A percentile compares a stretch with the other conserved stretches of the same genome.
Evolutionary conservation across 2,888 invertebrate genomes (phyloP).

Genomic region (Anagyrus pseudococci): DNA sequence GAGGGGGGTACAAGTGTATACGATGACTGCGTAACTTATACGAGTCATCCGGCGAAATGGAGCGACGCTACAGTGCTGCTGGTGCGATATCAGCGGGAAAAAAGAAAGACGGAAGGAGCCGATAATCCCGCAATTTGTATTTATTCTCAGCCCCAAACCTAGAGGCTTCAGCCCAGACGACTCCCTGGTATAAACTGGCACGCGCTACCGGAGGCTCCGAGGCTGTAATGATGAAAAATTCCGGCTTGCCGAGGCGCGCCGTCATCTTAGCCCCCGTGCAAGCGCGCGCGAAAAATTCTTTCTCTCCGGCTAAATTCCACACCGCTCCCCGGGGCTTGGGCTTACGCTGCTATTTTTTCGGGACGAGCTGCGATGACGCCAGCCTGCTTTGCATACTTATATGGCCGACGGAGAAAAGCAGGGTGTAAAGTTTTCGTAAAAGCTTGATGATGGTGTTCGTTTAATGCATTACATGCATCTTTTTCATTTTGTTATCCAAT

Average conservation of each 20-base stretch:
- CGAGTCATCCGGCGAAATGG: conserved; percentile 52
- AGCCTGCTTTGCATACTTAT: conserved; percentile 36
- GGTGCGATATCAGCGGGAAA: conserved; percentile 47
- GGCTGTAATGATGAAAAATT: conserved; percentile 60
- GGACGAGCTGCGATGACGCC: conserved; percentile 24
- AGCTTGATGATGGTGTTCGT: too few relatives aligned
- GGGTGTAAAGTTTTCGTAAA: too few relatives aligned
- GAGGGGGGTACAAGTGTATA: not conserved
- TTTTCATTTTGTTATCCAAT: too few relatives aligned
- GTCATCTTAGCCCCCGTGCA: conserved; percentile 28
- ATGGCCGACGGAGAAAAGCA: too few relatives aligned
- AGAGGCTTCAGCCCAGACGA: not conserved
- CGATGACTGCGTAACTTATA: conserved; percentile 47
- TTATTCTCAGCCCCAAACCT: conserved; percentile 57
- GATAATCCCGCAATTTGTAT: conserved; percentile 62
- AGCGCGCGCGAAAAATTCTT: conserved; percentile 28
- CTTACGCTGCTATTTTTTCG: conserved; percentile 38
- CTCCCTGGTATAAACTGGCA: conserved; percentile 41
- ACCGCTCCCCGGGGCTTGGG: conserved; percentile 23
- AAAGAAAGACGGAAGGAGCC: too few relatives aligned
- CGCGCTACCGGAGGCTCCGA: conserved; percentile 48
- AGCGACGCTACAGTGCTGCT: conserved; percentile 45
- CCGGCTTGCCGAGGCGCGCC: conserved; percentile 44
- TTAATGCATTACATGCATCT: too few relatives aligned
- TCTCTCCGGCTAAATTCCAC: conserved; percentile 29